These are phyloP conservation scores for Melanostigma gelatinosum DNA, from an alignment of 2,113 vertebrate genomes.

Conservation along the genomic window DNA sequence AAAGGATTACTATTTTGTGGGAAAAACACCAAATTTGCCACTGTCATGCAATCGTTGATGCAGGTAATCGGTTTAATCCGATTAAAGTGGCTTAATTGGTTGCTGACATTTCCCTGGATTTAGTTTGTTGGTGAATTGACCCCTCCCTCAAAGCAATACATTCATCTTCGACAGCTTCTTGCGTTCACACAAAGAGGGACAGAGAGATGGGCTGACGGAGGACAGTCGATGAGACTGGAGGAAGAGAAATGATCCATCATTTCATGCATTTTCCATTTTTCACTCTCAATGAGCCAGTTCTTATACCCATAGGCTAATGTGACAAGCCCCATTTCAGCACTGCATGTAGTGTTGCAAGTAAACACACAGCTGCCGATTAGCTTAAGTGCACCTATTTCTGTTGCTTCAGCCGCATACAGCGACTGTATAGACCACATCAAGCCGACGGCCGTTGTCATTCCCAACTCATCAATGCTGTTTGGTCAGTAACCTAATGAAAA, in stretches of 20 bases:
- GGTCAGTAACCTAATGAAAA: background rate
- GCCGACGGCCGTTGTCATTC: background rate
- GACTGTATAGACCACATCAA: background rate
- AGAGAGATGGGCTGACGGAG: background rate
- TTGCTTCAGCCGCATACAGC: background rate
- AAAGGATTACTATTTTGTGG: background rate
- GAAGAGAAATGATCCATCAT: constrained; percentile 12
- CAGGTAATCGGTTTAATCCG: background rate
- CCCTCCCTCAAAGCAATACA: background rate
- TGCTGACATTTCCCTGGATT: background rate
- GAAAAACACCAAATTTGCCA: background rate
- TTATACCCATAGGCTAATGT: background rate
- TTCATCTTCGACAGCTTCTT: background rate
- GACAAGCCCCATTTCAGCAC: constrained; percentile 12
- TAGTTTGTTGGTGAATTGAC: background rate
- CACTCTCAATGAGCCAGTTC: background rate
- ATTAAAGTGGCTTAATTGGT: background rate
- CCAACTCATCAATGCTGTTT: background rate
- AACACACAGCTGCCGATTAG: background rate
- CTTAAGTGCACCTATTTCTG: background rate
- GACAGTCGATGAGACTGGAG: background rate
- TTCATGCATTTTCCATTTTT: constrained; percentile 39
- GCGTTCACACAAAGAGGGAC: background rate
- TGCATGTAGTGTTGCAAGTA: background rate
- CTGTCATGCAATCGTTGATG: background rate